Evolutionary conservation across 1,140 invertebrate species (phyloP), one percentile per base, ranked within the genome.

Genomic region (Drosophila saltans): DNA sequence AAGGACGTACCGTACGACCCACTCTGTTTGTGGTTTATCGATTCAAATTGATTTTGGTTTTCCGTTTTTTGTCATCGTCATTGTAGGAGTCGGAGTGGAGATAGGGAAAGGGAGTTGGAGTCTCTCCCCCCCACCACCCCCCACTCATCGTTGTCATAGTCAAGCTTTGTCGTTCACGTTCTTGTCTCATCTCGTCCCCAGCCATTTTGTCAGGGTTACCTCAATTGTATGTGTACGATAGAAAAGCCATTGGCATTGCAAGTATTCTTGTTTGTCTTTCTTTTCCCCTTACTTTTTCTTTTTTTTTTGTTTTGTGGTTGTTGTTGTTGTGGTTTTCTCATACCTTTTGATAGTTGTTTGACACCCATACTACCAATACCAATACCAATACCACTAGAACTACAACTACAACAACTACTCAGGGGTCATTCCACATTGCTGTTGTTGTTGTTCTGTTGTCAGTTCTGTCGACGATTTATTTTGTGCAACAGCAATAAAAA

Each of bases 21-120:
- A 65, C 78, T 64, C 79, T 75, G 70, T 81, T 82, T 82, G 80
- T 69, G 80, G 80, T 81, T 81, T 82, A 81, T 82, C 80, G 80
- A 82, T 81, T 82, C 80, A 82, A 82, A 82, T 82, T 82, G 80
- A 82, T 82, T 82, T 82, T 81, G 79, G 67, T 75, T 80, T 76
- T 76, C 73, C 66, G 73, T 52, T 69, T 58, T 72, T 72, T 64
- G 39, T 72, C 67, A 65, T 67, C 66, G n/a, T 60, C 75, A 9
- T 57, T 68, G 9, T 66, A 4, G 33, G 33, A 7, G 33, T 56
- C 59, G 41, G 55, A 57, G 57, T 66, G 59, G 69, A 0, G 4
- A 4, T 30, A 16, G 28, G 33, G 33, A 36, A 36, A 4, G 6
- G 33, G 33, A 36, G 33, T 36, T 6, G 57, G 60, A 66, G 69